Percentiles rank a stretch among this genome's conserved stretches.
These are phyloP conservation scores for Cheilosia impressa DNA, from an alignment of 2,888 invertebrate species.

Conservation along the genomic window DNA sequence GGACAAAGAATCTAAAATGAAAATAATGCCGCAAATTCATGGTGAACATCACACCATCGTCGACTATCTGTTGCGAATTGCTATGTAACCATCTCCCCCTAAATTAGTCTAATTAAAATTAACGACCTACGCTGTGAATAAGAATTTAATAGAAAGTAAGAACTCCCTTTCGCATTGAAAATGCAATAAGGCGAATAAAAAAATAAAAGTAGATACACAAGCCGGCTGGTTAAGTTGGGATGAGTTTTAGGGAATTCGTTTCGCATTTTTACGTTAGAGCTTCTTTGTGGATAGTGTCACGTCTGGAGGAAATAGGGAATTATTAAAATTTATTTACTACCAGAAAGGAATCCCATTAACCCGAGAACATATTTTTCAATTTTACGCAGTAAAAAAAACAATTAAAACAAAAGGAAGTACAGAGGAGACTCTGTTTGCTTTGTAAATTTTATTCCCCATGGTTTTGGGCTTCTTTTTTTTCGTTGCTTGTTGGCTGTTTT, in stretches of 20 bases:
- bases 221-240: conserved; percentile 17
- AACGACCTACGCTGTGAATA: conserved; percentile 61
- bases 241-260: conserved; percentile 17
- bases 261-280: conserved; percentile 25
- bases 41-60: conserved; percentile 39
- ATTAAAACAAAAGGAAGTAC: conserved; percentile 48
- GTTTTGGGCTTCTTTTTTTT: conserved; percentile 18
- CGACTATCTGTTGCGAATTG: conserved; percentile 16
- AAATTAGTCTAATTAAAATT: conserved; percentile 70
- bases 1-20: conserved; percentile 2
- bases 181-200: conserved; percentile 11
- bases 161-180: conserved; percentile 36
- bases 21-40: conserved; percentile 42
- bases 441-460: conserved; percentile 20
- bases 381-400: conserved; percentile 49
- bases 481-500: conserved; percentile 20
- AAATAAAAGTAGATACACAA: conserved; percentile 24
- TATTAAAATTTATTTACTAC: conserved; percentile 74
- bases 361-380: conserved; percentile 71
- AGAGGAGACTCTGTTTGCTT: conserved; percentile 23
- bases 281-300: conserved; percentile 37
- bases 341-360: conserved; percentile 72
- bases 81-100: conserved; percentile 47
- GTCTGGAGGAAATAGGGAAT: conserved; percentile 59
- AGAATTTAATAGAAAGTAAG: conserved; percentile 54